Evolutionary conservation across 2,113 vertebrate genomes (phyloP).

Genomic region (Ictidomys tridecemlineatus): DNA sequence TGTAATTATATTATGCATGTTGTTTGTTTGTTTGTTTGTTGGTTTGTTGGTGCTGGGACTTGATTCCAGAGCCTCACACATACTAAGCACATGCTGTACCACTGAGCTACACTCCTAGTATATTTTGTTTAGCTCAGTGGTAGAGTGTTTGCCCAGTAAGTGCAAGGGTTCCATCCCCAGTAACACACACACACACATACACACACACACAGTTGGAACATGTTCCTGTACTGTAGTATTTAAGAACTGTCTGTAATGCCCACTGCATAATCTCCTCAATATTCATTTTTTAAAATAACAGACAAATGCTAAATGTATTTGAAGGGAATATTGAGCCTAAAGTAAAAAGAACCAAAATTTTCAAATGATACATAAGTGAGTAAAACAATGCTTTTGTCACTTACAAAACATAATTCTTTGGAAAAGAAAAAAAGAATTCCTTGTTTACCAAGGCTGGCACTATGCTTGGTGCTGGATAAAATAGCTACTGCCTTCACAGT

Average conservation of each 20-base stretch:
- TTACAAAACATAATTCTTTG: constrained; percentile 33
- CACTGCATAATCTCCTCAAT: constrained; percentile 27
- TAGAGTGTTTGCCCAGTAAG: no score
- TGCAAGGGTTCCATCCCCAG: no score
- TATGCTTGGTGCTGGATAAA: constrained; percentile 16
- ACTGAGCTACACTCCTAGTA: background rate
- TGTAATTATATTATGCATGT: constrained; percentile 30
- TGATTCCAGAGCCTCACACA: background rate
- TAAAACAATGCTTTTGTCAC: background rate
- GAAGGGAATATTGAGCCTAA: background rate
- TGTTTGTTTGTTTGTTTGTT: background rate
- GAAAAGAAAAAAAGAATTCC: background rate
- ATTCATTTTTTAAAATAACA: background rate
- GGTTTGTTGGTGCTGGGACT: background rate
- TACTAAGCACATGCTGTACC: background rate
- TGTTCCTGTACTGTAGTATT: constrained; percentile 50
- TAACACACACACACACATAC: no score
- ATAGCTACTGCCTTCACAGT: background rate
- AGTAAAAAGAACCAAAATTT: background rate
- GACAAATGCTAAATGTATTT: constrained; percentile 44
- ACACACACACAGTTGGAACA: background rate
- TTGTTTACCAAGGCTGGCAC: background rate
- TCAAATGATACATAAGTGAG: constrained; percentile 3
- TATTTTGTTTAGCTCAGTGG: background rate
- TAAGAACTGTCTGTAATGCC: constrained; percentile 28